These are phyloP conservation scores for Arrhopalites spinosus DNA, from an alignment of 2,888 invertebrate species.

Conservation along the genomic window DNA sequence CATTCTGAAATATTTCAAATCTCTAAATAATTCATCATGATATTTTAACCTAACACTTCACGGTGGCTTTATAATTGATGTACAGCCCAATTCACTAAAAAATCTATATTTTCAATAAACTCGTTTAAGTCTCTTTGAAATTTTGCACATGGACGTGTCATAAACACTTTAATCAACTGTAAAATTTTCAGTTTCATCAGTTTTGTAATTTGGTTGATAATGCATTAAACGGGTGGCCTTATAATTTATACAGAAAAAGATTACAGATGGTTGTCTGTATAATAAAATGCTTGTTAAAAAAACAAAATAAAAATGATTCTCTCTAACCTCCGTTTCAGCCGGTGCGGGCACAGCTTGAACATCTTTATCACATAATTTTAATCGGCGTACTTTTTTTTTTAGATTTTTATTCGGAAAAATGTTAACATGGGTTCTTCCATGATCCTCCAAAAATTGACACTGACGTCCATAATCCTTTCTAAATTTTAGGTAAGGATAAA, in stretches of 20 bases:
- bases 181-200: too few species aligned
- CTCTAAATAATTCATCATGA: too few species aligned
- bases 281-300: too few species aligned
- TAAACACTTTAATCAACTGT: too few species aligned
- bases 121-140: neutral
- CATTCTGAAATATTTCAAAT: too few species aligned
- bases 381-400: slow-evolving; percentile 38
- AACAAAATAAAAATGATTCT: too few species aligned
- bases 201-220: too few species aligned
- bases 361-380: slow-evolving; percentile 37
- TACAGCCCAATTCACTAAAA: neutral
- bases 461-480: slow-evolving; percentile 51
- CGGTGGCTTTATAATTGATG: neutral
- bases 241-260: neutral
- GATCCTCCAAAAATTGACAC: slow-evolving; percentile 50
- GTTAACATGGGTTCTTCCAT: slow-evolving; percentile 42
- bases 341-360: slow-evolving; percentile 38
- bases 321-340: slow-evolving; percentile 40
- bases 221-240: too few species aligned
- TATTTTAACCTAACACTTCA: too few species aligned
- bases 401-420: slow-evolving; percentile 36
- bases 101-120: neutral
- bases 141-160: neutral
- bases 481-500: slow-evolving; percentile 46
- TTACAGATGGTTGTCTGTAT: too few species aligned